Percentiles rank a stretch among this genome's conserved stretches.
These are phyloP conservation scores for Calypte anna DNA, from an alignment of 2,113 vertebrate species.

Conservation along the genomic window DNA sequence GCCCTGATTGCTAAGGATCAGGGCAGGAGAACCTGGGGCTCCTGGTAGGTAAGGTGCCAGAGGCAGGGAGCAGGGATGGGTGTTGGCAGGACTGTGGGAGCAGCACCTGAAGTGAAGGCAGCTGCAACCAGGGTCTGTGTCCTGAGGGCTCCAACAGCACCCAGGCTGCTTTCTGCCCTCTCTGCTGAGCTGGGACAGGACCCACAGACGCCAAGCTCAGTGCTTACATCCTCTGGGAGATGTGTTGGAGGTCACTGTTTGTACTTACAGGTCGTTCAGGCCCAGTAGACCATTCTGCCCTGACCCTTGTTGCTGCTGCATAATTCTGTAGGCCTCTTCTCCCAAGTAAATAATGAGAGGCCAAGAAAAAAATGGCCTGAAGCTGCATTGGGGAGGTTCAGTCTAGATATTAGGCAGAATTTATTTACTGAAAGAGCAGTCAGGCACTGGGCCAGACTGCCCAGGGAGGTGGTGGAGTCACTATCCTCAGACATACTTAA, in stretches of 20 bases:
- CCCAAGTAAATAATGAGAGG: too few species aligned
- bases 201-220: fast-evolving
- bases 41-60: neutral
- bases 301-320: too few species aligned
- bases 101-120: neutral
- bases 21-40: neutral
- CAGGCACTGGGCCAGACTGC: too few species aligned
- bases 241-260: neutral
- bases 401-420: too few species aligned
- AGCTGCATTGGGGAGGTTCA: too few species aligned
- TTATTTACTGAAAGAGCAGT: too few species aligned
- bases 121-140: neutral
- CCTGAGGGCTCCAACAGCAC: neutral
- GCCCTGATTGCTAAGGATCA: neutral
- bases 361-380: too few species aligned
- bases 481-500: too few species aligned
- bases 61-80: neutral
- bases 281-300: too few species aligned
- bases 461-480: too few species aligned
- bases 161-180: neutral
- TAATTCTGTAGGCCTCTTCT: too few species aligned
- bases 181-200: neutral
- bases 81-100: fast-evolving
- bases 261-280: neutral
- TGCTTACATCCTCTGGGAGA: fast-evolving